Evolutionary conservation across 2,113 vertebrate species (phyloP).

Genomic region (Ophthalmolycus amberensis): DNA sequence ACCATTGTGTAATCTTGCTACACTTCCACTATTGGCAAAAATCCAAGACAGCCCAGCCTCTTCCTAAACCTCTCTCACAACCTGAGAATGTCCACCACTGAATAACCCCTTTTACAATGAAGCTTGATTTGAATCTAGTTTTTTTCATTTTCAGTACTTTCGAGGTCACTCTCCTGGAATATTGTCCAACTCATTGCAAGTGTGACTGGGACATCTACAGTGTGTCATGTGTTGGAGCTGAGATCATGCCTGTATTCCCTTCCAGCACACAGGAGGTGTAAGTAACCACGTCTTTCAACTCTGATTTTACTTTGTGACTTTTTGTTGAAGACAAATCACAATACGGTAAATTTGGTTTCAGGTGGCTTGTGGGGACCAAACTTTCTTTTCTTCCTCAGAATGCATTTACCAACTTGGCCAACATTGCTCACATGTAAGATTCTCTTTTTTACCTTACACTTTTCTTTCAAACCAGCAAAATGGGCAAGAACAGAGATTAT

Average conservation of each 20-base stretch:
- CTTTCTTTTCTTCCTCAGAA: conserved; percentile 59
- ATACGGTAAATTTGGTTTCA: conserved; percentile 29
- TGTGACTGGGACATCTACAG: conserved; percentile 48
- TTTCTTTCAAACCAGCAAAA: background rate
- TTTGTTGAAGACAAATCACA: background rate
- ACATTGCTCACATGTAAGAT: conserved; percentile 71
- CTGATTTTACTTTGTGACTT: background rate
- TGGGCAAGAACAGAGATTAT: background rate
- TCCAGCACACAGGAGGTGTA: conserved; percentile 65
- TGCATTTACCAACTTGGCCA: conserved; percentile 57
- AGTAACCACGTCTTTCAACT: conserved; percentile 27
- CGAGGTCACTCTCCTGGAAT: conserved; percentile 1
- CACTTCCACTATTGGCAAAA: background rate
- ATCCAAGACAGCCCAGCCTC: background rate
- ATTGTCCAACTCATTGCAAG: conserved; percentile 50
- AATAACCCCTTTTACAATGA: conserved; percentile 41
- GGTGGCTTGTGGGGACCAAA: conserved; percentile 63
- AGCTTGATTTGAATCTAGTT: background rate
- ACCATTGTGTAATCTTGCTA: background rate
- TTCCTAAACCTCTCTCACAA: background rate
- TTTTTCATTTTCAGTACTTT: conserved; percentile 9
- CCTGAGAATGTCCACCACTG: background rate
- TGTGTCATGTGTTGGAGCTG: conserved; percentile 50
- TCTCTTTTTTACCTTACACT: background rate
- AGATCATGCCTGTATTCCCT: conserved; percentile 57